Percentiles rank a stretch among this genome's conserved stretches.
phyloP scores from a whole-genome alignment of 2,797 vertebrate genomes.

The Chromobotia macracanthus region DNA sequence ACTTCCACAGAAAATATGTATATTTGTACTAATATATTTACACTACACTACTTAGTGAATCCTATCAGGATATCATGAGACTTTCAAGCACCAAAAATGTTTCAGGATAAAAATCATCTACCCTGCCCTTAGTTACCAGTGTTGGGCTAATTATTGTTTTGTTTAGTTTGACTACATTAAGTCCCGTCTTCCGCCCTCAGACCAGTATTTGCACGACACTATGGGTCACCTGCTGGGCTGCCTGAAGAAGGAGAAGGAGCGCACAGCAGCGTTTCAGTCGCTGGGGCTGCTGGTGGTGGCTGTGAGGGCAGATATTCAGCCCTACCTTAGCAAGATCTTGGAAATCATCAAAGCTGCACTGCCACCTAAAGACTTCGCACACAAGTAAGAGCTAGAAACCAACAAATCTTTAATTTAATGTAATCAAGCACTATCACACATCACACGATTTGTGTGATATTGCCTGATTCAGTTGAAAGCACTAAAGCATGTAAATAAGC shows the following conservation, averaged over 20 bases:
- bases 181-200: constrained; percentile 61
- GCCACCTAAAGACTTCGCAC: constrained; percentile 96
- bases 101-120: no score
- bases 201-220: constrained; percentile 94
- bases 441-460: no score
- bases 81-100: no score
- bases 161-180: background rate
- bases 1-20: no score
- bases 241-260: constrained; percentile 95
- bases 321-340: constrained; percentile 91
- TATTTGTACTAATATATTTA: no score
- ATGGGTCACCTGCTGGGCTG: constrained; percentile 94
- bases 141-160: background rate
- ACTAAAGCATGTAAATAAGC: no score
- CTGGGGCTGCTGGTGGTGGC: constrained; percentile 94
- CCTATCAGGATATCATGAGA: no score
- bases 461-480: no score
- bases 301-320: constrained; percentile 90
- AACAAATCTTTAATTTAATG: no score
- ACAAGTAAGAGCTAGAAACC: constrained; percentile 84
- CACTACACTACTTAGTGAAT: no score
- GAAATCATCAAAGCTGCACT: constrained; percentile 97
- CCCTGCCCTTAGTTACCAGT: no score
- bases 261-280: constrained; percentile 94
- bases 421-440: no score